Base-by-base conservation (phyloP, 2,888 invertebrate species). In the Darwinula stevensoni region DNA sequence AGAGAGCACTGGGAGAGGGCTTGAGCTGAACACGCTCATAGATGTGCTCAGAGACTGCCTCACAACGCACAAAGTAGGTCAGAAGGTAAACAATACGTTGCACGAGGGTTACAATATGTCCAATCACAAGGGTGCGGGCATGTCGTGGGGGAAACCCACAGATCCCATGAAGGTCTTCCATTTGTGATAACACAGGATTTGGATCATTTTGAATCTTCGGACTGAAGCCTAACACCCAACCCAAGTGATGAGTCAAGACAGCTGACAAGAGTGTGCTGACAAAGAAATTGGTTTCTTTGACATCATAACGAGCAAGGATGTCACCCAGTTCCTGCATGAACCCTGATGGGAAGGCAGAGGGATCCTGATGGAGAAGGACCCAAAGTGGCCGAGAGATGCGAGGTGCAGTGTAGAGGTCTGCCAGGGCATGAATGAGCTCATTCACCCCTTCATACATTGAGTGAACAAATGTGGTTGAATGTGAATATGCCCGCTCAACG, bases 221-320 rank as follows among this genome's bases (percentile, higher is more conserved):
- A n/a, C n/a, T n/a, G n/a, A n/a, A n/a, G n/a, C n/a, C n/a, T n/a
- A n/a, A n/a, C n/a, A n/a, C n/a, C 84, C 84, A 84, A 13, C 80
- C 80, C 26, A 84, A 61, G 48, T 84, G 84, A 50, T 82, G 67
- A 0, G 82, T 82, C 32, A 84, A 54, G 30, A 82, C 70, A 37
- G 76, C 75, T 4, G 82, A 84, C 32, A 84, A 50, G 37, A 84
- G 59, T 14, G 76, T 78, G 49, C 80, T 82, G 45, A 84, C 62
- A 52, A 84, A 84, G n/a, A 82, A 82, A 51, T 80, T 78, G 5
- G 75, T 78, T 40, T 66, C 64, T 51, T 82, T 82, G 16, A 72
- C 73, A 46, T 84, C 82, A 18, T 67, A 49, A 31, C 48, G 47
- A 30, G 43, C 45, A 4, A 51, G 44, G 5, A 51, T 40, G 6